Base-by-base conservation (phyloP, 2,797 vertebrate genomes). In the Myotis daubentonii region DNA sequence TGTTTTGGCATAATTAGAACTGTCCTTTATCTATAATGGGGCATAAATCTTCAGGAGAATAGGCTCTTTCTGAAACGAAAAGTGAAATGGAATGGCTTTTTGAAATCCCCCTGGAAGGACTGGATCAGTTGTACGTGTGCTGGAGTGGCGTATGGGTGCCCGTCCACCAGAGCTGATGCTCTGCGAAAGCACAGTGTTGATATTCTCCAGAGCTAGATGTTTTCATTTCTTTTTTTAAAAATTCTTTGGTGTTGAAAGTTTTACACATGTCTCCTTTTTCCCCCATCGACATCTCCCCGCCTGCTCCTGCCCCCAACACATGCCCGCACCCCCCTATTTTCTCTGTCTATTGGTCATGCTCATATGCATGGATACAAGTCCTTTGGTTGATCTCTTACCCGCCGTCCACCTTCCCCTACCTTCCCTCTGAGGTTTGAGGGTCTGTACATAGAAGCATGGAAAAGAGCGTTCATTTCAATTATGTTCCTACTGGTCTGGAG, bases 1-100 rank as follows among this genome's bases (percentile, higher is more conserved):
- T 96, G 15, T 95, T 98, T 98, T 83, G 95, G 83, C 65, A 95
- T 94, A 97, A 97, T 98, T 98, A 97, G 91, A 93, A 95, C 85
- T 96, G 84, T 96, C 49, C 66, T 97, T 91, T 97, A 22, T 96
- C 68, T 87, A 79, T 96, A 95, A 95, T 1, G 0, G 80, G 75
- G 80, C 53, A 85, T 96, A 96, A 96, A 96, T 97, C 93, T 97
- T 89, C 96, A 94, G 97, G 91, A 97, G 81, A 97, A 97, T 96
- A 97, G 97, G 30, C 72, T 89, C 71, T 96, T 86, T 95, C 91
- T 94, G 85, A 97, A 96, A 93, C 92, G 57, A 97, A 98, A 97
- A 97, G 93, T 96, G 84, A 89, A 89, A 97, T 91, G 92, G 75
- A 97, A 86, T 91, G 70, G 96, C 95, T 94, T 49, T 36, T 96